Conservation (phyloP, 2,797 vertebrate genomes). For the Menidia menidia region DNA sequence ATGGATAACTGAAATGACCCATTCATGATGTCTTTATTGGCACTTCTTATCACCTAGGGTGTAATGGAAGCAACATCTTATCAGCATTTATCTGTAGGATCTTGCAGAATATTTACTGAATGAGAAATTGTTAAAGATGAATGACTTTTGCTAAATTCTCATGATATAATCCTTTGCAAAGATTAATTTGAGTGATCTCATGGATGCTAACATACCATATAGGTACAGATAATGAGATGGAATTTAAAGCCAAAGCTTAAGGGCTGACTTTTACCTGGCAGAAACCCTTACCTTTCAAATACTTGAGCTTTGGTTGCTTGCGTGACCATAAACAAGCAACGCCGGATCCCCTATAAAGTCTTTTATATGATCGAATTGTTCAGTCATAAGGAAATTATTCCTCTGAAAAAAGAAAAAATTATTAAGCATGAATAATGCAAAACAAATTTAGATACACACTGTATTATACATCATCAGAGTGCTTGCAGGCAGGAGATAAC, state of each 20-base stretch:
- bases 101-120: too few species aligned
- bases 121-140: too few species aligned
- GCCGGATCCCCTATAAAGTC: slow-evolving; percentile 6
- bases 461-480: slow-evolving; percentile 47
- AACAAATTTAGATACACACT: slow-evolving; percentile 53
- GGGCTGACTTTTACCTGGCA: slow-evolving; percentile 16
- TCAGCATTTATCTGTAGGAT: slow-evolving; percentile 39
- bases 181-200: too few species aligned
- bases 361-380: slow-evolving; percentile 32
- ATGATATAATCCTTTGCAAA: slow-evolving; percentile 10
- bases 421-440: slow-evolving; percentile 51
- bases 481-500: slow-evolving; percentile 43
- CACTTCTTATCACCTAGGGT: slow-evolving; percentile 39
- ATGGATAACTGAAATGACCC: too few species aligned
- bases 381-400: slow-evolving; percentile 41
- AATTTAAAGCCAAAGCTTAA: too few species aligned
- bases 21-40: slow-evolving; percentile 32
- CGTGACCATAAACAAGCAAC: not conserved
- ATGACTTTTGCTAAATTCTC: slow-evolving; percentile 34
- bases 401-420: slow-evolving; percentile 1
- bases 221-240: too few species aligned
- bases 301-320: slow-evolving; percentile 1
- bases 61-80: slow-evolving; percentile 37
- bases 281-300: slow-evolving; percentile 27
- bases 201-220: too few species aligned